Evolutionary conservation across 2,113 vertebrate genomes (phyloP).

Genomic region (Eolophus roseicapilla): DNA sequence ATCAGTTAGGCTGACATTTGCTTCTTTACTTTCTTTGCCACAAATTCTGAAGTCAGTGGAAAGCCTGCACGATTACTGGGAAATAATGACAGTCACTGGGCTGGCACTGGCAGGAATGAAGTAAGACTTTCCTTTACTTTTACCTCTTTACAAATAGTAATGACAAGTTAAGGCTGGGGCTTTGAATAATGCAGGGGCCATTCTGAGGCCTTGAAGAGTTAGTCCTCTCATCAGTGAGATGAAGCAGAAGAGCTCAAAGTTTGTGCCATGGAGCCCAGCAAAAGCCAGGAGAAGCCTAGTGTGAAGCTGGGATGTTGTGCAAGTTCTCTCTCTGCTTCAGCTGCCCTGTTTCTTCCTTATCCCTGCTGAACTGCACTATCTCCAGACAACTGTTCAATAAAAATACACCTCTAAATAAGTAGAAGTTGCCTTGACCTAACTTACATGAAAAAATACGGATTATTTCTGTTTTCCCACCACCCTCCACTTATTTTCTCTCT

Average conservation of each 20-base stretch:
- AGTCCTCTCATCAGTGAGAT: background rate
- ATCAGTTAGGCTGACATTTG: constrained; percentile 21
- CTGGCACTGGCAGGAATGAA: constrained; percentile 60
- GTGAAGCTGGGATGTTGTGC: background rate
- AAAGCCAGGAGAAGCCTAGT: background rate
- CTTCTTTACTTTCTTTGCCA: constrained; percentile 17
- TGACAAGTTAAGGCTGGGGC: background rate
- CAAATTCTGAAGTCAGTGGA: constrained; percentile 58
- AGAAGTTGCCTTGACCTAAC: background rate
- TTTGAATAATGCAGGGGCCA: background rate
- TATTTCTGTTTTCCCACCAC: constrained; percentile 10
- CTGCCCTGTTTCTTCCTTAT: background rate
- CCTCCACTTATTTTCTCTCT: constrained; percentile 1
- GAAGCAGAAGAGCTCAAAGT: background rate
- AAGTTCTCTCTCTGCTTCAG: background rate
- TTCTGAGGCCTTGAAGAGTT: background rate
- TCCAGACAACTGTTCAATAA: background rate
- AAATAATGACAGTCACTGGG: constrained; percentile 44
- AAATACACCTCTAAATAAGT: background rate
- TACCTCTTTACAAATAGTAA: background rate
- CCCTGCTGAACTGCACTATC: background rate
- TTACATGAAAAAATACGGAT: background rate
- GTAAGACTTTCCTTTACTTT: constrained; percentile 34
- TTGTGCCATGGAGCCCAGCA: background rate
- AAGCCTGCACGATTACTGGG: constrained; percentile 16